Percentiles rank a stretch among this genome's conserved stretches.
Evolutionary conservation across 2,113 vertebrate species (phyloP).

Genomic region (Synchiropus splendidus): DNA sequence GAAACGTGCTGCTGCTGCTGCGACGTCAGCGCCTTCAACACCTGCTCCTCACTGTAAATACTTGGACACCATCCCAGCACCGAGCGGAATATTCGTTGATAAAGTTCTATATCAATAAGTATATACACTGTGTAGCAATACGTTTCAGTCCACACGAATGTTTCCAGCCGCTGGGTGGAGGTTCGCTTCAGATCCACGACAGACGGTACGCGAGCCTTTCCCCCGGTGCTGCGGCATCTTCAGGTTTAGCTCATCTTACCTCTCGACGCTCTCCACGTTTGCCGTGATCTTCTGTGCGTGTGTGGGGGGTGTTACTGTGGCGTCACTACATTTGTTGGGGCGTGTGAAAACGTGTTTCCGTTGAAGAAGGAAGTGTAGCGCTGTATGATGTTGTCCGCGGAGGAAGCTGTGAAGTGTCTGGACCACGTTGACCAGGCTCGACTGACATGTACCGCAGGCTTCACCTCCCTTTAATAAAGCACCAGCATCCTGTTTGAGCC

Average conservation of each 20-base stretch:
- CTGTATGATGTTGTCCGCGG: too few relatives aligned
- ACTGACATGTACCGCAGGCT: slow-evolving; percentile 49
- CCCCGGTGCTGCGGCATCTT: slow-evolving; percentile 44
- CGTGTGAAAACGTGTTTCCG: slow-evolving; percentile 2
- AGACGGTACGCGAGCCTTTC: slow-evolving; percentile 31
- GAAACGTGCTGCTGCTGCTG: neutral
- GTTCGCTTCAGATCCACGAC: slow-evolving; percentile 27
- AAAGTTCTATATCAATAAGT: too few relatives aligned
- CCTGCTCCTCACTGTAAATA: slow-evolving; percentile 59
- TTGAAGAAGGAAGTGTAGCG: slow-evolving; percentile 22
- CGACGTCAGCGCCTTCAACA: too few relatives aligned
- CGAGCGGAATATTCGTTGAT: too few relatives aligned
- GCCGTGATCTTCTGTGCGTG: slow-evolving; percentile 29
- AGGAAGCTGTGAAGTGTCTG: slow-evolving; percentile 42
- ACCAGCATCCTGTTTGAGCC: too few relatives aligned
- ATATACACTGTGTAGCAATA: slow-evolving; percentile 70
- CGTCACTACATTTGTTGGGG: slow-evolving; percentile 55
- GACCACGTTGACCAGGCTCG: slow-evolving; percentile 28
- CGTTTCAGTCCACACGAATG: slow-evolving; percentile 67
- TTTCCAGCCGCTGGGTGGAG: slow-evolving; percentile 67
- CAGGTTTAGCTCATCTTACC: slow-evolving; percentile 59
- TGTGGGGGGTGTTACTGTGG: slow-evolving; percentile 40
- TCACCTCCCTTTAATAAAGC: slow-evolving; percentile 65
- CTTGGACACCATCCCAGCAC: slow-evolving; percentile 14
- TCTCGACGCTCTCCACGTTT: slow-evolving; percentile 40